Evolutionary conservation across 2,888 invertebrate genomes (phyloP).

Genomic region (Cylindroiulus punctatus): DNA sequence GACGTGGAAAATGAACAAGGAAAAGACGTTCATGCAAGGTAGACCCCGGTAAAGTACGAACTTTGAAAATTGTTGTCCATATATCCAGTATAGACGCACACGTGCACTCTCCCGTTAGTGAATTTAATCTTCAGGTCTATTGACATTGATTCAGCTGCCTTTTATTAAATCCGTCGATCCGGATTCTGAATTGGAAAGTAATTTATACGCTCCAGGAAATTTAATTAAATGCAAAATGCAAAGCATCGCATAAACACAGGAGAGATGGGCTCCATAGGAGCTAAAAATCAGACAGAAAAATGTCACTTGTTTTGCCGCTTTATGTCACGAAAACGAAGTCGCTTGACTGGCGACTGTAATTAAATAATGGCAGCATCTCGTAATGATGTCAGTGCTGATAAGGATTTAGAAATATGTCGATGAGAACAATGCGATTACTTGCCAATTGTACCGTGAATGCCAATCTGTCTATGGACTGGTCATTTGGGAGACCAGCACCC

Average conservation of each 20-base stretch:
- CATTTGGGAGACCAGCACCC: not conserved
- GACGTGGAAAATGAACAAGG: constrained; percentile 52
- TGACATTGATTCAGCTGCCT: not conserved
- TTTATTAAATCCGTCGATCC: constrained; percentile 38
- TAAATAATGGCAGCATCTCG: not conserved
- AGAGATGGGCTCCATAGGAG: not conserved
- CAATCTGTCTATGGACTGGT: not conserved
- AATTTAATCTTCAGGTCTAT: constrained; percentile 25
- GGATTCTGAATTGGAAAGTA: constrained; percentile 30
- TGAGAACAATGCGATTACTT: not conserved
- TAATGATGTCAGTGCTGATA: not conserved
- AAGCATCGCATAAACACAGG: not conserved
- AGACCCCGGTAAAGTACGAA: constrained; percentile 56
- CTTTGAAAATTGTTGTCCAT: constrained; percentile 47
- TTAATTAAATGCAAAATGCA: constrained; percentile 29
- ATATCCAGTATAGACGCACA: not conserved
- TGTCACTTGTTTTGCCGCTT: not conserved
- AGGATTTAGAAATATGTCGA: not conserved
- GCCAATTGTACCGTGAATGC: constrained; percentile 12
- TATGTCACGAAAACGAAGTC: not conserved
- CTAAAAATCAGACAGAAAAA: constrained; percentile 26
- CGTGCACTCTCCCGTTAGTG: not conserved
- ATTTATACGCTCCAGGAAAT: constrained; percentile 42
- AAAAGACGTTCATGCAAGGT: constrained; percentile 53
- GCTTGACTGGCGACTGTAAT: constrained; percentile 8